Percentiles rank a stretch among this genome's conserved stretches.
phyloP scores from a whole-genome alignment of 1,140 invertebrate species.

The Drosophila oshimai region DNA sequence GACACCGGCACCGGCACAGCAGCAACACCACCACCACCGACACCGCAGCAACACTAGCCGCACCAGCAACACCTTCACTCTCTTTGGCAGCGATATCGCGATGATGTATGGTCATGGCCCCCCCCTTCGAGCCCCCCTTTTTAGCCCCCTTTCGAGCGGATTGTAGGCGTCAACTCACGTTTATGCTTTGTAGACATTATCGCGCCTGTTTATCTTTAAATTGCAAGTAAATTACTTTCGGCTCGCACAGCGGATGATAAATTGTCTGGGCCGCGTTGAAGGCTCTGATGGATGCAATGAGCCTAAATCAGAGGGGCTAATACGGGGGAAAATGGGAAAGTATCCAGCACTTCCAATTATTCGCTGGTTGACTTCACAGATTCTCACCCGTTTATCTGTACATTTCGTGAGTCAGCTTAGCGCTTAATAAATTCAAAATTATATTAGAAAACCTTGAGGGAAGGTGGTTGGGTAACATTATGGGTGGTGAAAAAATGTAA shows the following conservation, averaged over 20 bases:
- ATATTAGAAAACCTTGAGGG: conserved; percentile 1
- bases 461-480: background rate
- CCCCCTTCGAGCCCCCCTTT: background rate
- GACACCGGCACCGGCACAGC: conserved; percentile 22
- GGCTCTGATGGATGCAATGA: conserved; percentile 71
- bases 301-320: background rate
- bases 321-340: conserved; percentile 4
- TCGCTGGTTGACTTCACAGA: conserved; percentile 22
- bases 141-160: conserved; percentile 20
- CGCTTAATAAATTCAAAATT: conserved; percentile 31
- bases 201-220: conserved; percentile 81
- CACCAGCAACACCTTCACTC: conserved; percentile 71
- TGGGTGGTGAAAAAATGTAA: background rate
- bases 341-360: conserved; percentile 35
- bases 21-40: conserved; percentile 38
- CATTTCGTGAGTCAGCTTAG: conserved; percentile 26
- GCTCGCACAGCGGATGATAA: conserved; percentile 73
- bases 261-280: conserved; percentile 70
- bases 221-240: conserved; percentile 81
- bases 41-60: conserved; percentile 32
- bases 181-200: conserved; percentile 82
- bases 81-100: conserved; percentile 61
- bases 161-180: conserved; percentile 82
- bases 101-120: conserved; percentile 67
- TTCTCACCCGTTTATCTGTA: conserved; percentile 20